A percentile compares a stretch with the other conserved stretches of the same genome.
Evolutionary conservation across 1,140 invertebrate genomes (phyloP).

Genomic region (Xylocopa sonorina): DNA sequence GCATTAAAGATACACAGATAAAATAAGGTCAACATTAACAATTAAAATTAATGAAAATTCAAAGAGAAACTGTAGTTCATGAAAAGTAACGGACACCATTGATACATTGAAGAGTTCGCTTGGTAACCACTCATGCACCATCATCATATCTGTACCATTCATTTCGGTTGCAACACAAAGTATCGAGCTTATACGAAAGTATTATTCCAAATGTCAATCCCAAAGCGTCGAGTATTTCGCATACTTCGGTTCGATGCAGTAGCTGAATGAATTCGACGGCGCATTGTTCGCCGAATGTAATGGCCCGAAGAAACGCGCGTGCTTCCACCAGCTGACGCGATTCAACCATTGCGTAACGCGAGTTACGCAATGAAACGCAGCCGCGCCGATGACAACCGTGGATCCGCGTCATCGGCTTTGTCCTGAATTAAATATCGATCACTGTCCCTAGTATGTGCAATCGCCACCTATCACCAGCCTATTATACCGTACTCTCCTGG

Average conservation of each 20-base stretch:
- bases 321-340: constrained; percentile 59
- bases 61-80: no score
- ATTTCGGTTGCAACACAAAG: background rate
- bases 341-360: constrained; percentile 53
- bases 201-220: background rate
- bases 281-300: constrained; percentile 47
- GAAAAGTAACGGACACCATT: background rate
- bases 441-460: constrained; percentile 24
- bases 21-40: no score
- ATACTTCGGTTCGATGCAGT: background rate
- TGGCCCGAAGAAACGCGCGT: constrained; percentile 30
- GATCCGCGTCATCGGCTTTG: constrained; percentile 53
- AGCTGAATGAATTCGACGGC: constrained; percentile 14
- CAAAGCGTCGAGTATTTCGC: background rate
- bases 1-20: no score
- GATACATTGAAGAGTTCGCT: no score
- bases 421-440: constrained; percentile 57
- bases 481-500: no score
- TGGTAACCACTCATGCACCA: no score
- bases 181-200: no score
- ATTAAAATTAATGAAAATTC: no score
- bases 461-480: constrained; percentile 39
- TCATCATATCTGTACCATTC: no score
- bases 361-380: constrained; percentile 57
- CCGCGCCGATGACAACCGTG: constrained; percentile 24